Base-by-base conservation (phyloP, 2,113 vertebrate species). In the Pholis gunnellus region DNA sequence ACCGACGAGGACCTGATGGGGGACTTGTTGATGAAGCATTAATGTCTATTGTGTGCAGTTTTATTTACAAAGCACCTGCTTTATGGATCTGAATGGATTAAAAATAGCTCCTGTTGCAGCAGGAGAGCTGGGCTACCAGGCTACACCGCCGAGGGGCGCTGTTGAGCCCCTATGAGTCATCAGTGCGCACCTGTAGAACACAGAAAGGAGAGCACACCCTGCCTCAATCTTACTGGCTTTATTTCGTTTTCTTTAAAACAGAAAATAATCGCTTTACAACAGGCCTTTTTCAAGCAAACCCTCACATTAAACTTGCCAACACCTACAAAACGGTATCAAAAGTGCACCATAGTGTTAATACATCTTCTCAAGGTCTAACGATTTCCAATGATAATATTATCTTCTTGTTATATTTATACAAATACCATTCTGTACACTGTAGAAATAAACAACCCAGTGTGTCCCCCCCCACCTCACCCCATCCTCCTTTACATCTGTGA, bases 321-420 rank as follows among this genome's bases (percentile, higher is more conserved):
- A 95, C 95, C 95, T 96, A 96, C 94, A 96, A 96, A 96, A 96
- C 95, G 88, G 95, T 96, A 96, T 96, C 95, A 96, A 96, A 96
- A 96, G 96, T 96, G 96, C 96, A 96, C 95, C 95, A 95, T 96
- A 95, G 95, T 95, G 95, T 96, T 94, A 95, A 95, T 95, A 96
- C 94, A 91, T 95, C 93, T 95, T 94, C 82, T 95, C 92, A 93
- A 90, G 89, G 84, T 91, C 92, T 92, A 94, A 94, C 87, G 78
- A 92, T 91, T 90, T 92, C 89, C 93, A 93, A 94, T 93, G 91
- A 92, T 93, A 93, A 92, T 94, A 93, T 88, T 94, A 93, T 94
- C 90, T 94, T 94, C 80, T 93, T 90, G 88, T 94, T 89, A 95
- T 95, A 95, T 96, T 96, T 95, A 96, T 96, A 96, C 96, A 96